Evolutionary conservation across 2,113 vertebrate genomes (phyloP).

Genomic region (Montifringilla adamsi): DNA sequence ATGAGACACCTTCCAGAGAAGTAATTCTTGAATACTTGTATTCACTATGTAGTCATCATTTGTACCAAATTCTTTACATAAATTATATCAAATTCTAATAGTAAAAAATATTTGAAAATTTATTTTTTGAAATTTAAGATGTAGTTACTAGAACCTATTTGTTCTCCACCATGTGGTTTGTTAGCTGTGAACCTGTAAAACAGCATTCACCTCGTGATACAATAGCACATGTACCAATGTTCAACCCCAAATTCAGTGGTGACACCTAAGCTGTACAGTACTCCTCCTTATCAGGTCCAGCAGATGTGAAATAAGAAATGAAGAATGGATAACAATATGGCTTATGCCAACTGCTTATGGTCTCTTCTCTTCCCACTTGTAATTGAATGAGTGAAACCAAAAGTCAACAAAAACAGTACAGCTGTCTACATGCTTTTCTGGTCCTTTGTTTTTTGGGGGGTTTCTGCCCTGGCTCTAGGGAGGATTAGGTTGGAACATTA

Average conservation of each 20-base stretch:
- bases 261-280: not conserved
- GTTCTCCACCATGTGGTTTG: not conserved
- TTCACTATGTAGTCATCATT: conserved; percentile 6
- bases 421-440: not conserved
- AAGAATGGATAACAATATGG: conserved; percentile 1
- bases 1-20: conserved; percentile 24
- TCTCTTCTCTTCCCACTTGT: not conserved
- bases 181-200: not conserved
- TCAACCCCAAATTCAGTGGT: conserved; percentile 14
- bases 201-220: not conserved
- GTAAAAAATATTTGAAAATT: conserved; percentile 6
- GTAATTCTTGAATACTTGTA: not conserved
- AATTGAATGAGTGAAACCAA: conserved; percentile 16
- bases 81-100: conserved; percentile 55
- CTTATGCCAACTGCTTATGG: not conserved
- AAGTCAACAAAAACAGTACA: conserved; percentile 11
- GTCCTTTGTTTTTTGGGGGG: not conserved
- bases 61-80: not conserved
- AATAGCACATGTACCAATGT: not conserved
- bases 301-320: not conserved
- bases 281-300: conserved; percentile 8
- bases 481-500: conserved; percentile 26
- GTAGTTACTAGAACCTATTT: not conserved
- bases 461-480: not conserved
- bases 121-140: not conserved